Base-by-base conservation (phyloP, 2,888 invertebrate species). In the Bibio marci region DNA sequence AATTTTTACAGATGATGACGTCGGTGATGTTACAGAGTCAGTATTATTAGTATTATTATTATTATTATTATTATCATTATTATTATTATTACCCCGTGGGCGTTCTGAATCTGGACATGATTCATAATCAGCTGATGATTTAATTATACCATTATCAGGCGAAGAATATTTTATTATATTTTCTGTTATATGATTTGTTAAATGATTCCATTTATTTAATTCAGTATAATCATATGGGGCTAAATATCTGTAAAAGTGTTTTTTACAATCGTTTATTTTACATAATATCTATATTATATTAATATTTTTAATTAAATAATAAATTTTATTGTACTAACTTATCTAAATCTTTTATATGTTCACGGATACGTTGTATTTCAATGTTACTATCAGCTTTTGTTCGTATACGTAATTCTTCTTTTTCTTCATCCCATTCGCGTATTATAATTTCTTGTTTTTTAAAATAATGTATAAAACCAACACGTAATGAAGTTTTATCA, bases 181-280 rank as follows among this genome's bases (percentile, higher is more conserved):
- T 32, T 78, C 74, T 13, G 70, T 64, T 5, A 80, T 68, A 46
- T 67, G 71, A 54, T 73, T 71, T 5, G 62, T 63, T 45, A 74
- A 66, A 26, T 54, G 50, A 45, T 78, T 75, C 97, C 97, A 97
- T 50, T 80, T 80, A 42, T 78, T 74, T 65, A 79, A 82, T 47
- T 77, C 76, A 45, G 90, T 83, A 60, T 80, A 92, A 2, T 95
- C 94, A 62, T 95, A 98, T 1, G 87, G 78, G 12, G 83, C 95
- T 36, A 97, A 65, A 57, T 73, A 82, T 43, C 68, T 64, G 15
- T 8, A 22, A 34, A 22, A 33, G 8, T 33, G 18, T 18, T 4
- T 18, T 17, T 18, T 18, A 33, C 18, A 35, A 30, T 25, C 5
- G 11, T 28, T 27, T 6, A 27, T 19, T n/a, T n/a, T 4, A 28